Evolutionary conservation across 2,113 vertebrate species (phyloP).

Genomic region (Myodes glareolus): DNA sequence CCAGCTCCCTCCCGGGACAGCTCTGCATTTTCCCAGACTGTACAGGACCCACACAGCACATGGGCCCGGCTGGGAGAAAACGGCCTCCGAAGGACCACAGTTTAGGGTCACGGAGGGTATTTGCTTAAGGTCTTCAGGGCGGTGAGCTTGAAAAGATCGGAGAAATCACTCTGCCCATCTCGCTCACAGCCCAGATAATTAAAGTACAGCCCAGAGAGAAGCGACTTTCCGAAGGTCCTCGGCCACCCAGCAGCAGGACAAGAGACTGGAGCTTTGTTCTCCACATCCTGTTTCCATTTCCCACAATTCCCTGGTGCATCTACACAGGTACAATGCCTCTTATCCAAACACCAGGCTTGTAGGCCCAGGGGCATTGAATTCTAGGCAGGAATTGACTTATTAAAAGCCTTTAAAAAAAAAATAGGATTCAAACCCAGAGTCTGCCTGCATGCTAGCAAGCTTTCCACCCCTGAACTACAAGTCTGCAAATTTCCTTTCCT

Average conservation of each 20-base stretch:
- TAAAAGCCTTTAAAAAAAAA: too few relatives aligned
- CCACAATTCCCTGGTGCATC: not conserved
- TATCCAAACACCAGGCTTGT: not conserved
- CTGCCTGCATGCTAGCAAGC: not conserved
- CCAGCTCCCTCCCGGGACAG: not conserved
- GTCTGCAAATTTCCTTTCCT: not conserved
- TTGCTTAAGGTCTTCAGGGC: not conserved
- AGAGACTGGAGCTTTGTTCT: not conserved
- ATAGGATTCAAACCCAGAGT: not conserved
- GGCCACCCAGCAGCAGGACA: not conserved
- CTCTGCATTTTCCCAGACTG: not conserved
- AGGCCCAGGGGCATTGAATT: not conserved
- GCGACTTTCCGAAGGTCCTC: not conserved
- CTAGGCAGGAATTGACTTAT: not conserved
- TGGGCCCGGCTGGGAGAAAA: not conserved
- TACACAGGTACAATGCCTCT: not conserved
- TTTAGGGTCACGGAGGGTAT: not conserved
- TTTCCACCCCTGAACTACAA: not conserved
- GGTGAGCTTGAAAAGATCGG: not conserved
- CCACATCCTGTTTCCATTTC: not conserved
- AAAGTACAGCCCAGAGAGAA: constrained; percentile 13
- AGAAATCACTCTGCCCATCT: not conserved
- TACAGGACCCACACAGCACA: not conserved
- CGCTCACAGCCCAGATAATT: not conserved
- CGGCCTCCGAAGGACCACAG: not conserved